phyloP scores from a whole-genome alignment of 2,113 vertebrate genomes.

The Nannospalax galili region DNA sequence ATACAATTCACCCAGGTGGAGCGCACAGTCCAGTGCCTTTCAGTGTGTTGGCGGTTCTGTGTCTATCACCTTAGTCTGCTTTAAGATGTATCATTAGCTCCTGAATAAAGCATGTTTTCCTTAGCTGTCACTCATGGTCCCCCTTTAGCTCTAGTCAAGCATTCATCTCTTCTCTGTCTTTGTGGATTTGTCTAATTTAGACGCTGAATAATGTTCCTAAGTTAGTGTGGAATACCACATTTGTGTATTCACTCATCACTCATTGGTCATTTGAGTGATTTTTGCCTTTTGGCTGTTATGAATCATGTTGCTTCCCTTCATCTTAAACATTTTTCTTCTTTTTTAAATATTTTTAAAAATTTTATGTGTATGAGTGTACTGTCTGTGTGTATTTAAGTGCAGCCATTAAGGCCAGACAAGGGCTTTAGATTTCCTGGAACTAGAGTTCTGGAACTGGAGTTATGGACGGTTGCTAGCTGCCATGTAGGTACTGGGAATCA shows the following conservation, averaged over 20 bases:
- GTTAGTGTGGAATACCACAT: not conserved
- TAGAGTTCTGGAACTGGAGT: not conserved
- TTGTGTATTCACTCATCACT: not conserved
- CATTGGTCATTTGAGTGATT: not conserved
- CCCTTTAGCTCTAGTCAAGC: not conserved
- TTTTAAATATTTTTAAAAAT: not conserved
- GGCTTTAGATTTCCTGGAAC: too few species aligned
- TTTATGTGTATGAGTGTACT: too few species aligned
- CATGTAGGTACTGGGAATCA: too few species aligned
- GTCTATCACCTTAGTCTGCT: not conserved
- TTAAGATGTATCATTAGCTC: not conserved
- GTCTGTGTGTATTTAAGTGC: too few species aligned
- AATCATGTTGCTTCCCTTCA: not conserved
- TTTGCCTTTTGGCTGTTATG: not conserved
- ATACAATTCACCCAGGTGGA: not conserved
- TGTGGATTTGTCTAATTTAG: not conserved
- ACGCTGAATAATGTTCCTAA: not conserved
- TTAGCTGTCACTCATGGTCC: not conserved
- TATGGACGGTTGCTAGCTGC: too few species aligned
- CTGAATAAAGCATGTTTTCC: not conserved
- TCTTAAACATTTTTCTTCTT: not conserved
- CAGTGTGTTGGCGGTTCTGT: not conserved
- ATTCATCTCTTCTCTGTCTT: not conserved
- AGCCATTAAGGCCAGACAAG: too few species aligned
- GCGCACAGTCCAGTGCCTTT: not conserved